These are phyloP conservation scores for Nemotelus pantherinus DNA, from an alignment of 2,888 invertebrate genomes.

Conservation along the genomic window DNA sequence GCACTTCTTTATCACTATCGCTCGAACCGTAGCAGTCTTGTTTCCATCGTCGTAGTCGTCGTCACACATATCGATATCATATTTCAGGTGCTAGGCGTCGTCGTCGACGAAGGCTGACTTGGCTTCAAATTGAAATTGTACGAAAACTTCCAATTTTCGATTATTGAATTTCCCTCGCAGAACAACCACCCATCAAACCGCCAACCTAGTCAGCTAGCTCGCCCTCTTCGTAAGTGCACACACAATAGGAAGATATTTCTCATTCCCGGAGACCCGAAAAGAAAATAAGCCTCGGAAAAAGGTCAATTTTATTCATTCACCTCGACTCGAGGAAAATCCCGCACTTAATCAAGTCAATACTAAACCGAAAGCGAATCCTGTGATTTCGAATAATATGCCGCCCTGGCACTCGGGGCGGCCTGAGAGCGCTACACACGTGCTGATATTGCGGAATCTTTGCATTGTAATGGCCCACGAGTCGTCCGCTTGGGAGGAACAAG, in stretches of 20 bases:
- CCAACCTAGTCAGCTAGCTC: too few relatives aligned
- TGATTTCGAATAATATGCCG: conserved; percentile 8
- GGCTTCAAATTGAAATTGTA: conserved; percentile 21
- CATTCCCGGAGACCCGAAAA: conserved; percentile 11
- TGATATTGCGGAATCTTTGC: not conserved
- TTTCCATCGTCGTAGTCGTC: not conserved
- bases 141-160: conserved; percentile 40
- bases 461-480: not conserved
- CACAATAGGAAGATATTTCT: not conserved
- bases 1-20: conserved; percentile 29
- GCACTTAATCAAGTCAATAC: conserved; percentile 41
- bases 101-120: too few relatives aligned
- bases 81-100: too few relatives aligned
- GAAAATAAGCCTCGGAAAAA: conserved; percentile 39
- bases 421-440: conserved; percentile 15
- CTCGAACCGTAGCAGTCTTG: not conserved
- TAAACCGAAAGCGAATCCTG: conserved; percentile 28
- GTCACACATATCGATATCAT: too few relatives aligned
- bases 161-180: conserved; percentile 25
- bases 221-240: not conserved
- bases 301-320: conserved; percentile 41
- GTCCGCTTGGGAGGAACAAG: not conserved
- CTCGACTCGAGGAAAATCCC: conserved; percentile 25
- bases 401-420: not conserved
- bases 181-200: too few relatives aligned